These are phyloP conservation scores for Nebria ingens DNA, from an alignment of 1,140 invertebrate species.

Conservation along the genomic window DNA sequence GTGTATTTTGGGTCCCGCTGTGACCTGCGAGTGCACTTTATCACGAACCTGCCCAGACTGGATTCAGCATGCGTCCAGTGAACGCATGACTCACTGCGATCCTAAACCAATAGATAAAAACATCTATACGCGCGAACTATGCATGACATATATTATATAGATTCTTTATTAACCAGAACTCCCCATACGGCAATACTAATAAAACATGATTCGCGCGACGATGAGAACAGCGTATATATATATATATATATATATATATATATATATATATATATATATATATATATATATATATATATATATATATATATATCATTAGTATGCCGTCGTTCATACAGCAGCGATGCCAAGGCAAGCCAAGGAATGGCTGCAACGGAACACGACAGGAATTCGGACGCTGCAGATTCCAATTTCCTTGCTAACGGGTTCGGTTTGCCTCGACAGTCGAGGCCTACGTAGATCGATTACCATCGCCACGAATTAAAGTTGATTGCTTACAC, in stretches of 20 bases:
- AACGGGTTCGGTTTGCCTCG: not conserved
- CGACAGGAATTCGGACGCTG: not conserved
- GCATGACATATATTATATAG: not conserved
- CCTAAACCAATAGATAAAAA: not conserved
- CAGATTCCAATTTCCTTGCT: slow-evolving; percentile 3
- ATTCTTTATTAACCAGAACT: not conserved
- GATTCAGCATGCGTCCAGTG: not conserved
- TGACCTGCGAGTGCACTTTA: not conserved
- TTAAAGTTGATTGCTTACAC: not conserved
- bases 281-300: no score
- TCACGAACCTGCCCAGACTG: not conserved
- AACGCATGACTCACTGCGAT: no score
- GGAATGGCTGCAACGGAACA: not conserved
- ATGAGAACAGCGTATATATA: no score
- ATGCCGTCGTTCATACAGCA: not conserved
- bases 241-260: no score
- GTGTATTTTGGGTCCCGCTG: slow-evolving; percentile 3
- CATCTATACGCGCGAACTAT: no score
- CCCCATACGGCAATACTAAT: not conserved
- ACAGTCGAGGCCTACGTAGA: not conserved
- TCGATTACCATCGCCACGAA: not conserved
- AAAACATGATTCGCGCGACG: slow-evolving; percentile 1
- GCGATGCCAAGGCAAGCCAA: no score
- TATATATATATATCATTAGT: not conserved
- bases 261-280: no score